Percentiles rank a stretch among this genome's conserved stretches.
phyloP scores from a whole-genome alignment of 2,113 vertebrate genomes.

The Perca flavescens region DNA sequence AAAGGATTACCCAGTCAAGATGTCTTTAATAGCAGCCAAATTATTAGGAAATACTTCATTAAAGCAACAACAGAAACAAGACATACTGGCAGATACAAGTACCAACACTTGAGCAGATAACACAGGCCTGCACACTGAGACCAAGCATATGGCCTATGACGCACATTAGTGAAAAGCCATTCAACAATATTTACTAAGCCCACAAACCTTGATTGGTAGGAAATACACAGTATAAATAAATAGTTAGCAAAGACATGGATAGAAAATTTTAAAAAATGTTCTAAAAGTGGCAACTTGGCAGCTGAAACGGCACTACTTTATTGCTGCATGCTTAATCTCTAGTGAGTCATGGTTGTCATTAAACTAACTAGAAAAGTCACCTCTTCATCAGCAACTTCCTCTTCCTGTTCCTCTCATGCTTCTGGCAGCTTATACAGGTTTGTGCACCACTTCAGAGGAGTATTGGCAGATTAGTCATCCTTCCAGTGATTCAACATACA shows the following conservation, averaged over 20 bases:
- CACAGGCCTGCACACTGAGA: constrained; percentile 18
- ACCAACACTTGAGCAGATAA: constrained; percentile 26
- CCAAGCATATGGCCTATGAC: constrained; percentile 37
- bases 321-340: constrained; percentile 29
- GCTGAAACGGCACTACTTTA: constrained; percentile 15
- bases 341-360: constrained; percentile 5
- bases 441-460: constrained; percentile 41
- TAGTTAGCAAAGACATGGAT: constrained; percentile 25
- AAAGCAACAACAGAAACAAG: constrained; percentile 6
- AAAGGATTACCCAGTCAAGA: constrained; percentile 12
- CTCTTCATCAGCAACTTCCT: constrained; percentile 37
- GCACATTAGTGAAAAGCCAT: constrained; percentile 45
- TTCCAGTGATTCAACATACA: constrained; percentile 45
- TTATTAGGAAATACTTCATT: constrained; percentile 22
- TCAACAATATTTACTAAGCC: constrained; percentile 65
- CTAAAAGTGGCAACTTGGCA: constrained; percentile 16
- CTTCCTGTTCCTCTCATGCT: constrained; percentile 9
- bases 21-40: constrained; percentile 6
- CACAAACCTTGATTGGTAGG: constrained; percentile 42
- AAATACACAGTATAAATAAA: constrained; percentile 54
- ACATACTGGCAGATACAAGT: constrained; percentile 26
- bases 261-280: background rate
- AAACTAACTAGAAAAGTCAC: constrained; percentile 7
- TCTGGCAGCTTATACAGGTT: constrained; percentile 23
- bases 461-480: constrained; percentile 58